phyloP scores from a whole-genome alignment of 2,797 vertebrate genomes.

The Mormyrus hasselquistii region DNA sequence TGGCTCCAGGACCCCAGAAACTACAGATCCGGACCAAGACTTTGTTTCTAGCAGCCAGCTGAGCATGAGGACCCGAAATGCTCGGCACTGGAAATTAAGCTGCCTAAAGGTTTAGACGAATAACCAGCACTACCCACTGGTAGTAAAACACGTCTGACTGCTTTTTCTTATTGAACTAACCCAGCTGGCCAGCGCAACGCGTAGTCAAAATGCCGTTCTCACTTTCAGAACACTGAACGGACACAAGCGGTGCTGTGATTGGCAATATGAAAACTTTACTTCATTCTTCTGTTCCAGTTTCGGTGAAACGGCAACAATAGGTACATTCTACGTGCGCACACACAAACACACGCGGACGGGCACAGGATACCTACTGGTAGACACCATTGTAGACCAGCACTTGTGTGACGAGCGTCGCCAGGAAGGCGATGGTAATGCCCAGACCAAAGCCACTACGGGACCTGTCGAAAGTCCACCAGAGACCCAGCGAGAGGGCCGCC shows the following conservation, averaged over 20 bases:
- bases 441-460: slow-evolving; percentile 93
- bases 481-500: slow-evolving; percentile 86
- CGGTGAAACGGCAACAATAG: background rate
- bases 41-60: too few relatives aligned
- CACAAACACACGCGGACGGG: background rate
- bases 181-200: background rate
- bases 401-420: slow-evolving; percentile 91
- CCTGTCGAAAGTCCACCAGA: slow-evolving; percentile 98
- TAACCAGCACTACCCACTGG: background rate
- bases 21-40: too few relatives aligned
- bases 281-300: background rate
- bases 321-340: background rate
- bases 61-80: too few relatives aligned
- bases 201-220: background rate
- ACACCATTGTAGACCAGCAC: slow-evolving; percentile 95
- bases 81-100: background rate
- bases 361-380: slow-evolving; percentile 75
- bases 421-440: slow-evolving; percentile 88
- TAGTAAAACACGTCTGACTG: background rate
- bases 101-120: background rate
- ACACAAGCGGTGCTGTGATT: background rate
- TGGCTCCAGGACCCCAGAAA: too few relatives aligned
- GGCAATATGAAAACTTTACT: background rate
- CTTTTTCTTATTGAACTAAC: background rate
- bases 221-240: background rate